Evolutionary conservation across 2,113 vertebrate genomes (phyloP).

Genomic region (Cryptomyrus ogoouensis): DNA sequence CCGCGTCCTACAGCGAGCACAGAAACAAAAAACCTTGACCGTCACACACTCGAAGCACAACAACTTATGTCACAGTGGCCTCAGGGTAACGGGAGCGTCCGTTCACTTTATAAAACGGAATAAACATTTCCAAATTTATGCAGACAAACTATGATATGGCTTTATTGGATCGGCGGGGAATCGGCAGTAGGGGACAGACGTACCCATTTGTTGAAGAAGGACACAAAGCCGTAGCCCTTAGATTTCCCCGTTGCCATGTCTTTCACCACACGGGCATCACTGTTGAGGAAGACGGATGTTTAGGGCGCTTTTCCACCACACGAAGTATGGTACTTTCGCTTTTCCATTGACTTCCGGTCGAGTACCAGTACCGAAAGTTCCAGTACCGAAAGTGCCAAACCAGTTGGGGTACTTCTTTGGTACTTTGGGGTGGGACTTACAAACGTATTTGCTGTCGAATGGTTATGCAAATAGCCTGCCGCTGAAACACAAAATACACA

Average conservation of each 20-base stretch:
- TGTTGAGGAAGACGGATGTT: conserved; percentile 42
- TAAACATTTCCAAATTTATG: background rate
- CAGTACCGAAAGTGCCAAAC: too few relatives aligned
- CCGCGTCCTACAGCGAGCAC: conserved; percentile 71
- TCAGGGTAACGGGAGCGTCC: background rate
- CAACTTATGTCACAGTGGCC: background rate
- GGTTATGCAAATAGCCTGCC: too few relatives aligned
- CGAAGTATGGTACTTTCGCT: too few relatives aligned
- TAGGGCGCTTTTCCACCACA: too few relatives aligned
- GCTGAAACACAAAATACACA: too few relatives aligned
- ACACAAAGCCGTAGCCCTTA: conserved; percentile 97
- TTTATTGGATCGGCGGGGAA: background rate
- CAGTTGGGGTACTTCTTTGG: too few relatives aligned
- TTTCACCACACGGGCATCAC: conserved; percentile 96
- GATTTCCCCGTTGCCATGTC: conserved; percentile 98
- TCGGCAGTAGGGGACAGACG: conserved; percentile 29
- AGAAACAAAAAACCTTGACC: background rate
- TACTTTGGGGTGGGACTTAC: too few relatives aligned
- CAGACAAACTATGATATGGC: background rate
- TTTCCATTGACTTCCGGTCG: too few relatives aligned
- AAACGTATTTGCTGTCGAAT: too few relatives aligned
- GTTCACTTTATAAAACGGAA: background rate
- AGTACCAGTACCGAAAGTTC: too few relatives aligned
- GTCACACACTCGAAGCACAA: background rate
- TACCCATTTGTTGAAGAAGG: conserved; percentile 99